Evolutionary conservation across 2,797 vertebrate genomes (phyloP), one percentile per base, ranked within the genome.

Genomic region (Valencia hispanica): DNA sequence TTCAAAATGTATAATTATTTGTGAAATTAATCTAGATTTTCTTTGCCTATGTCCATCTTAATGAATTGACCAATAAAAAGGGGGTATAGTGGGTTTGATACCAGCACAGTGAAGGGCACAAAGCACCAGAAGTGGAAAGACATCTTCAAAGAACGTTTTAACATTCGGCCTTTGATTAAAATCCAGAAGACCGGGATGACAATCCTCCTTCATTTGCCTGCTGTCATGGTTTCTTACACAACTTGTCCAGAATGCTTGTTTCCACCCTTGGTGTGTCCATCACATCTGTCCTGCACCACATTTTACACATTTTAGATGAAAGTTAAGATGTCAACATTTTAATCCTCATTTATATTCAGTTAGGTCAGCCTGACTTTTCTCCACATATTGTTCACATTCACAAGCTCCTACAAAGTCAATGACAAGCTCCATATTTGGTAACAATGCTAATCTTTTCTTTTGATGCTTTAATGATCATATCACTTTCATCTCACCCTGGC

Each of bases 111-210:
- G 2, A 70, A 87, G 77, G 75, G 72, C 81, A 74, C 36, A 77
- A 78, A 79, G 71, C 63, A 17, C 63, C 90, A 89, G 87, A 89
- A 81, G 86, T 86, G 85, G 77, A 80, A 82, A 85, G 85, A 39
- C 5, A 5, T 86, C 87, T 89, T 92, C 90, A 93, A 92, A 89
- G 84, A 81, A 59, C 32, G 48, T 79, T 88, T 92, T 88, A 87
- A 86, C 77, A 76, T 83, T 20, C 65, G 71, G 82, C 84, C 90
- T 92, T 89, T 93, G 85, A 92, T 92, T 85, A 82, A 82, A 85
- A 88, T 88, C 83, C 89, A 89, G 73, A 69, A 15, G 45, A 80
- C 84, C 59, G 77, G 79, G 77, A 71, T 34, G 20, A 45, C 2
- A 18, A 63, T 76, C 79, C 61, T 74, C 47, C 61, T 69, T 66